Base-by-base conservation (phyloP, 2,113 vertebrate genomes). In the Vanacampus margaritifer region DNA sequence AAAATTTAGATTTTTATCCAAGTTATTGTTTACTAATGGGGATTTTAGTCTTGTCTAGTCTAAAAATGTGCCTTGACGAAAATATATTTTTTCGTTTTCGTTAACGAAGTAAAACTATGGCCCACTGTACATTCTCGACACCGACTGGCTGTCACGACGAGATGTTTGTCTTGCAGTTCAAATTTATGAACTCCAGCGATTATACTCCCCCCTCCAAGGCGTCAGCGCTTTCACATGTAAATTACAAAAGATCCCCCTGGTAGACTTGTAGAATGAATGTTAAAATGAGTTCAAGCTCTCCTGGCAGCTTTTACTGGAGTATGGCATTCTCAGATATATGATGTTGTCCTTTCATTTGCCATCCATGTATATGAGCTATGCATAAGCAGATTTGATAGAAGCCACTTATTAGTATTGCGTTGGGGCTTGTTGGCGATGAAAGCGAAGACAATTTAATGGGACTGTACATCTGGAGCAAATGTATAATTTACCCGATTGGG, bases 351-450 rank as follows among this genome's bases (percentile, higher is more conserved):
- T 26, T 43, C 39, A 43, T 62, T 62, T 62, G 60, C 43, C 60
- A 17, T 5, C 39, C 60, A 26, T 62, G 60, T 13, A 60, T 64
- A 67, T 41, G 64, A 76, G 50, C 70, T 68, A 43, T 73, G 72
- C 63, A 35, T 77, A 81, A 84, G 88, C 72, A 78, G 74, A 69
- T 78, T 83, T 83, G 77, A 73, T 76, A 65, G 60, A 69, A 53
- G 72, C 71, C 76, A 70, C 83, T 79, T 73, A 72, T 78, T 79
- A 68, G 62, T 67, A 64, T 54, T 74, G 61, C 57, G 32, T 67
- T 46, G 67, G 59, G 65, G 65, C 62, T 59, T 74, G 36, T 50
- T 61, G 71, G 70, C 59, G 53, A 63, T 65, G 73, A 60, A 61
- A 26, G 64, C 46, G 69, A 72, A 84, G 67, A 74, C 60, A 39